These are phyloP conservation scores for Xiphias gladius DNA, from an alignment of 2,113 vertebrate genomes.

Conservation along the genomic window DNA sequence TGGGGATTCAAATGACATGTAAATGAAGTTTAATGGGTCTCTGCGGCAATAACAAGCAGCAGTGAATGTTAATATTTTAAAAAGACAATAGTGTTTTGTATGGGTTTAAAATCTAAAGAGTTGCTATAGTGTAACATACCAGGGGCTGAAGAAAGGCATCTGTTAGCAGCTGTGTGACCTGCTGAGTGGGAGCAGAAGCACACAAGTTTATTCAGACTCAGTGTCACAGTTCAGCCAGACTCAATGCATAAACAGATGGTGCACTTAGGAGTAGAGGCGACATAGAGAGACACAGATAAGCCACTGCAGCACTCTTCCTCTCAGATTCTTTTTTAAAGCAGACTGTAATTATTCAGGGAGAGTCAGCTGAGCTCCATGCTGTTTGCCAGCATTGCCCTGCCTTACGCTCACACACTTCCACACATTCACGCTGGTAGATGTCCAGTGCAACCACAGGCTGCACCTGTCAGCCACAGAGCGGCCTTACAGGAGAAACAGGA, in stretches of 20 bases:
- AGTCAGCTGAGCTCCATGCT: slow-evolving; percentile 59
- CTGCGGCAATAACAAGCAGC: slow-evolving; percentile 61
- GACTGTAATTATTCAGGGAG: slow-evolving; percentile 70
- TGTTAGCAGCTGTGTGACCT: slow-evolving; percentile 40
- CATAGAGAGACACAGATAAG: slow-evolving; percentile 66
- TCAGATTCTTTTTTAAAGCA: slow-evolving; percentile 41
- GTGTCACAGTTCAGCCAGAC: slow-evolving; percentile 61
- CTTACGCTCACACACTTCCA: slow-evolving; percentile 47
- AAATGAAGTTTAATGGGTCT: slow-evolving; percentile 77
- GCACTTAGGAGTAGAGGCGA: slow-evolving; percentile 63
- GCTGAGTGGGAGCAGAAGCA: slow-evolving; percentile 57
- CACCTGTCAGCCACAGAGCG: slow-evolving; percentile 41
- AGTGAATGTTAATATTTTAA: slow-evolving; percentile 68
- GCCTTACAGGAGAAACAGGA: slow-evolving; percentile 13
- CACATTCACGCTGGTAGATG: slow-evolving; percentile 42
- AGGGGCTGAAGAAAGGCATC: slow-evolving; percentile 49
- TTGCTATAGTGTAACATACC: slow-evolving; percentile 7
- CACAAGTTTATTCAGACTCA: slow-evolving; percentile 46
- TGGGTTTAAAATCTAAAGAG: slow-evolving; percentile 39
- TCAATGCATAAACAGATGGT: slow-evolving; percentile 72
- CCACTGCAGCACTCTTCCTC: slow-evolving; percentile 52
- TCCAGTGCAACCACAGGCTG: slow-evolving; percentile 30
- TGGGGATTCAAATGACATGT: slow-evolving; percentile 65
- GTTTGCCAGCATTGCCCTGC: slow-evolving; percentile 53
- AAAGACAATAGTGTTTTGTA: slow-evolving; percentile 44